Evolutionary conservation across 1,140 invertebrate species (phyloP).

Genomic region (Bradynema listronoti): DNA sequence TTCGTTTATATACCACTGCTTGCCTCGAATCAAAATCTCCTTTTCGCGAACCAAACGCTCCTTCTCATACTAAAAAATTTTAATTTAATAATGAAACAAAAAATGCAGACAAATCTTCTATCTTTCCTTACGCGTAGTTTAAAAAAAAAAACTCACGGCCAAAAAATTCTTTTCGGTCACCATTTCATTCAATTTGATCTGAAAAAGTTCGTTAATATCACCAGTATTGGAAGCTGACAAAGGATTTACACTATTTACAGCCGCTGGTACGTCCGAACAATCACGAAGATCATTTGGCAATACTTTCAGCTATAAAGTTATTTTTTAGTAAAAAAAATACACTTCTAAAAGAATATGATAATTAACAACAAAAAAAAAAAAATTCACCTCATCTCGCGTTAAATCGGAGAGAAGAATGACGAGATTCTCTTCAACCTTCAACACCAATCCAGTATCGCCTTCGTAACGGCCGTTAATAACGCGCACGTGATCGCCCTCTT

Average conservation of each 20-base stretch:
- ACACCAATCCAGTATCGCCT: constrained; percentile 90
- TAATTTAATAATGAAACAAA: no score
- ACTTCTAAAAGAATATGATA: no score
- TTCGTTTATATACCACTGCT: constrained; percentile 31
- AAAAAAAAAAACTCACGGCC: constrained; percentile 11
- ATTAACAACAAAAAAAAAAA: background rate
- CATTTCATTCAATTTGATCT: constrained; percentile 23
- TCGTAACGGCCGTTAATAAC: constrained; percentile 88
- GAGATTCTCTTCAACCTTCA: constrained; percentile 82
- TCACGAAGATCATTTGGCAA: no score
- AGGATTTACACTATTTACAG: no score
- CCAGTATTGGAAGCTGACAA: no score
- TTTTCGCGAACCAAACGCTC: constrained; percentile 24
- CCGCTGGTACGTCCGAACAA: no score
- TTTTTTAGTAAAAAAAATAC: no score
- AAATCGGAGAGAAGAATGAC: constrained; percentile 89
- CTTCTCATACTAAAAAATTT: constrained; percentile 30
- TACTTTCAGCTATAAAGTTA: no score
- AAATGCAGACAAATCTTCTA: no score
- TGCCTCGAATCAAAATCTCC: constrained; percentile 18
- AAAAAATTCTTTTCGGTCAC: constrained; percentile 14
- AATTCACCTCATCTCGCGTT: constrained; percentile 83
- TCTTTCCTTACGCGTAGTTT: no score
- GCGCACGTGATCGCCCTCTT: constrained; percentile 84
- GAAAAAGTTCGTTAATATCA: no score